These are phyloP conservation scores for Rotaria magnacalcarata DNA, from an alignment of 2,888 invertebrate species.

Conservation along the genomic window DNA sequence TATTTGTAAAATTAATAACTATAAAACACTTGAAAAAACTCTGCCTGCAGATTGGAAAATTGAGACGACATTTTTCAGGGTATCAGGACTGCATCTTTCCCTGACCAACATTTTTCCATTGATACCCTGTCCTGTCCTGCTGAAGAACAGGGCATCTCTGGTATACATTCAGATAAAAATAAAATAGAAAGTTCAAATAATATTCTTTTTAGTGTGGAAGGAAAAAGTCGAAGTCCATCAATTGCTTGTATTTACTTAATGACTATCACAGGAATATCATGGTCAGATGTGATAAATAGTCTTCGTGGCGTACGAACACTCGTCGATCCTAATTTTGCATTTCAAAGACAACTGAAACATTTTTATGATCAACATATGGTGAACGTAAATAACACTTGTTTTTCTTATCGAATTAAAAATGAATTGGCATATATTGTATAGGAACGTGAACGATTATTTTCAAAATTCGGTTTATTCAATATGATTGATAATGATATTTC, in stretches of 20 bases:
- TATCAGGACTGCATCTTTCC: too few relatives aligned
- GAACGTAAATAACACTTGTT: neutral
- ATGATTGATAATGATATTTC: neutral
- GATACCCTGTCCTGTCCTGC: too few relatives aligned
- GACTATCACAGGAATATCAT: slow-evolving; percentile 80
- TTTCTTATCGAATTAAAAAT: neutral
- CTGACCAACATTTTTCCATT: too few relatives aligned
- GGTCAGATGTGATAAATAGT: slow-evolving; percentile 87
- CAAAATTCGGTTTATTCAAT: neutral
- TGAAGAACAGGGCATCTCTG: too few relatives aligned
- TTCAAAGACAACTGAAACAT: slow-evolving; percentile 85
- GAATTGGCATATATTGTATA: neutral
- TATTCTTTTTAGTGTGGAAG: slow-evolving; percentile 70
- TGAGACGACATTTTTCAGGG: too few relatives aligned
- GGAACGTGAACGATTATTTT: slow-evolving; percentile 3
- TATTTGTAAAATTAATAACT: too few relatives aligned
- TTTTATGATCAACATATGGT: slow-evolving; percentile 65
- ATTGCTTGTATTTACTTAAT: slow-evolving; percentile 92
- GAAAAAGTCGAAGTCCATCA: slow-evolving; percentile 92
- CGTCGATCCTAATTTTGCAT: slow-evolving; percentile 91
- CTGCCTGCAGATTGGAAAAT: too few relatives aligned
- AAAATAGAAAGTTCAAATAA: neutral
- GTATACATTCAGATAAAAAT: too few relatives aligned
- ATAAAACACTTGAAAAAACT: too few relatives aligned
- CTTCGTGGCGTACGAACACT: slow-evolving; percentile 83